phyloP scores from a whole-genome alignment of 2,888 invertebrate species.

The Colletes collaris region DNA sequence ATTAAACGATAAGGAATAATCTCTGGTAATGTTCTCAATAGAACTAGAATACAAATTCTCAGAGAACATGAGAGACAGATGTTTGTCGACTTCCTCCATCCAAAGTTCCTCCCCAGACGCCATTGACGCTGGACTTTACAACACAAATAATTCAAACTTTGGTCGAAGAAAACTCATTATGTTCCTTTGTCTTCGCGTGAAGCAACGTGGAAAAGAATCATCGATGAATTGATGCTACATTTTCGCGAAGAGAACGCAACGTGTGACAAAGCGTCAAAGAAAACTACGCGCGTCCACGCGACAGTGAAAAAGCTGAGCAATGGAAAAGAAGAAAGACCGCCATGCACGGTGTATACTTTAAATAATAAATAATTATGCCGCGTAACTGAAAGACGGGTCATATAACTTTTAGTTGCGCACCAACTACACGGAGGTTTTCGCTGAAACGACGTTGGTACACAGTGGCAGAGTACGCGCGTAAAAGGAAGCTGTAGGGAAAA shows the following conservation, averaged over 20 bases:
- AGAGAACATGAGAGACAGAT: too few species aligned
- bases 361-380: conserved; percentile 45
- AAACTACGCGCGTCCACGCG: neutral
- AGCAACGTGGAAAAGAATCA: neutral
- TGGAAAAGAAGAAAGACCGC: neutral
- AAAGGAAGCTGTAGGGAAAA: conserved; percentile 32
- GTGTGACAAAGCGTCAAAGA: conserved; percentile 11
- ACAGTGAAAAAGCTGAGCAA: neutral
- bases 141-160: too few species aligned
- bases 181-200: neutral
- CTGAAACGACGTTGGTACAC: conserved; percentile 16
- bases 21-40: too few species aligned
- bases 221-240: neutral
- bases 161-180: too few species aligned
- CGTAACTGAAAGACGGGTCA: neutral
- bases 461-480: conserved; percentile 7
- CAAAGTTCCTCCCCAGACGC: too few species aligned
- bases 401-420: neutral
- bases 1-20: too few species aligned
- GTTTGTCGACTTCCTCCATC: too few species aligned
- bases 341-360: neutral
- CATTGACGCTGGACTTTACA: too few species aligned
- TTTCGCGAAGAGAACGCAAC: conserved; percentile 17
- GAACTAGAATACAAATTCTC: too few species aligned
- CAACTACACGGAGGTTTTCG: neutral